Base-by-base conservation (phyloP, 2,888 invertebrate species). In the Clepsis dumicolana region DNA sequence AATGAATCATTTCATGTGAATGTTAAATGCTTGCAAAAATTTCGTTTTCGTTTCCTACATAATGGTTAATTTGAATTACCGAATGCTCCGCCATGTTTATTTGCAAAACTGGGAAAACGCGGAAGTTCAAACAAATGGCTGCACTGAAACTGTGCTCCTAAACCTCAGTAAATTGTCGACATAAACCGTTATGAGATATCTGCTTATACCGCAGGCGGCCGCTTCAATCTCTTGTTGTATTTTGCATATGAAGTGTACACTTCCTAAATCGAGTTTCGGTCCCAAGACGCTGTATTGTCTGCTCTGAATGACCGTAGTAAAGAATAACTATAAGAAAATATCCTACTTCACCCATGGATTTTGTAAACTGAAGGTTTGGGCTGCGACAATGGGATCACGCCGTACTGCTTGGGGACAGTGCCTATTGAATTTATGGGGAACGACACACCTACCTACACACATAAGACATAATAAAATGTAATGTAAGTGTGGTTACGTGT, bases 121-220 rank as follows among this genome's bases (percentile, higher is more conserved):
- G 75, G 77, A 79, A 80, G 80, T 84, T 80, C 80, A 84, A 86
- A 86, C 82, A 86, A 87, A 87, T 86, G 81, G 84, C 80, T 63
- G 60, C 48, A 63, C 64, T 57, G 61, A 56, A 64, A 50, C 63
- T 50, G 57, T 68, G 27, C 63, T 62, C 41, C 57, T 59, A 59
- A 66, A 63, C 72, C 84, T 80, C 79, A 79, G 87, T 83, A 86
- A 86, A 88, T 83, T 85, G 86, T 87, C 83, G 82, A 83, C 86
- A 87, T 85, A 89, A 88, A 88, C 84, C 80, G 84, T 86, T 87
- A 87, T 85, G 86, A 88, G 86, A 84, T 84, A 84, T 84, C 81
- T 82, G 80, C 83, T 84, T 82, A 82, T 78, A 82, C 81, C 80
- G 77, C 83, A 80, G 79, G 80, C 82, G 82, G 76, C 79, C 80